Evolutionary conservation across 2,113 vertebrate genomes (phyloP).

Genomic region (Chaetura pelagica): DNA sequence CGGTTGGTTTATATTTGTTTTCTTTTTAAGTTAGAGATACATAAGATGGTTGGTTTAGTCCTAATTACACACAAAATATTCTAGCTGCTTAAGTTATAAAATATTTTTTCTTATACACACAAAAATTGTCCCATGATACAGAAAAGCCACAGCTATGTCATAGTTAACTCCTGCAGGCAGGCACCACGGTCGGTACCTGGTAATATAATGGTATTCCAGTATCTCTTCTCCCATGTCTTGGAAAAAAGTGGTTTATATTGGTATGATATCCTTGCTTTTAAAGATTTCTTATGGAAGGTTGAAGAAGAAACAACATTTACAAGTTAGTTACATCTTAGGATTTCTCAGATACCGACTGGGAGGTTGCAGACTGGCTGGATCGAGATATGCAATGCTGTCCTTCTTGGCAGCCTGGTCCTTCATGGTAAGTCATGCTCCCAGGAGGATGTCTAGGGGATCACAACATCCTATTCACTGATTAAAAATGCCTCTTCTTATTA

Average conservation of each 20-base stretch:
- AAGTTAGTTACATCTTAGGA: not conserved
- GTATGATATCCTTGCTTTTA: not conserved
- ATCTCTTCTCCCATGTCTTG: not conserved
- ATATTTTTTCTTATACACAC: not conserved
- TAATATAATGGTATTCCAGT: rapidly evolving
- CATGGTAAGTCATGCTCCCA: not conserved
- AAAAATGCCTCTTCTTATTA: not conserved
- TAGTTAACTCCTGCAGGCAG: not conserved
- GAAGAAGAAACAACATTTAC: not conserved
- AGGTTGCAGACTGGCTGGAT: not conserved
- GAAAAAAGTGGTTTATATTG: not conserved
- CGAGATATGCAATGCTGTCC: not conserved
- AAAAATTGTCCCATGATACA: not conserved
- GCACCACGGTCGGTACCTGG: not conserved
- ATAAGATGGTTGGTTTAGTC: not conserved
- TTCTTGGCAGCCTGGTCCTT: not conserved
- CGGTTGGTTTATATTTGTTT: not conserved
- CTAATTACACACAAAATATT: not conserved
- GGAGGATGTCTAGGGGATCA: not conserved
- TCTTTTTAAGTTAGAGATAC: not conserved
- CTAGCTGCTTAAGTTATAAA: not conserved
- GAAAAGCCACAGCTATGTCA: not conserved
- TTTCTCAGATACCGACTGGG: not conserved
- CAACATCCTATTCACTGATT: not conserved
- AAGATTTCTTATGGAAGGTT: not conserved